Conservation (phyloP, 2,113 vertebrate genomes). For the Recurvirostra avosetta region DNA sequence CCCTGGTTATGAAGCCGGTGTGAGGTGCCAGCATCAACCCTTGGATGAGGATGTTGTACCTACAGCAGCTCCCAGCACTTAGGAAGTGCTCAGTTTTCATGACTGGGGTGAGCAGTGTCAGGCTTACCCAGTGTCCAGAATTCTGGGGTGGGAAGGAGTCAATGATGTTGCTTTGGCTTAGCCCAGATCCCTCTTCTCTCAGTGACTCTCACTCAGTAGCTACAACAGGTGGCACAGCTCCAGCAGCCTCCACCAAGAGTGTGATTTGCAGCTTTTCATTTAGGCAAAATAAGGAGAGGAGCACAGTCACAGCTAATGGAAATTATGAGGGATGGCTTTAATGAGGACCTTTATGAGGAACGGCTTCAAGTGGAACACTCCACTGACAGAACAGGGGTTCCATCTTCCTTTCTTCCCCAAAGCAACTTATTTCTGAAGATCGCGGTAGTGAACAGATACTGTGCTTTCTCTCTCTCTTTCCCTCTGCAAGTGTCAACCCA, state of each 20-base stretch:
- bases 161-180: background rate
- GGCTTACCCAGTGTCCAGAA: background rate
- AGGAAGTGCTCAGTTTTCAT: background rate
- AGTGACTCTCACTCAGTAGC: background rate
- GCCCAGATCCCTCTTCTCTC: background rate
- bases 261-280: background rate
- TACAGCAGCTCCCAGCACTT: background rate
- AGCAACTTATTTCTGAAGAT: background rate
- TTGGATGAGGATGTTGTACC: background rate
- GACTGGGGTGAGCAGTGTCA: background rate
- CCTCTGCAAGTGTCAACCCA: background rate
- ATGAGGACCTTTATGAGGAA: background rate
- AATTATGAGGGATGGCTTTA: background rate
- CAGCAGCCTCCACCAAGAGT: background rate
- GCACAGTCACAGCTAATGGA: fast-evolving
- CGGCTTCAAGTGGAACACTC: background rate
- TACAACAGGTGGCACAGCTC: background rate
- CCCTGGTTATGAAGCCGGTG: background rate
- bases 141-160: background rate
- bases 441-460: background rate
- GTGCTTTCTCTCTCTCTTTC: background rate
- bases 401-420: background rate
- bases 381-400: background rate
- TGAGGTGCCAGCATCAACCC: background rate
- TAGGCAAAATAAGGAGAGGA: background rate